Evolutionary conservation across 2,113 vertebrate genomes (phyloP).

Genomic region (Engystomops pustulosus): DNA sequence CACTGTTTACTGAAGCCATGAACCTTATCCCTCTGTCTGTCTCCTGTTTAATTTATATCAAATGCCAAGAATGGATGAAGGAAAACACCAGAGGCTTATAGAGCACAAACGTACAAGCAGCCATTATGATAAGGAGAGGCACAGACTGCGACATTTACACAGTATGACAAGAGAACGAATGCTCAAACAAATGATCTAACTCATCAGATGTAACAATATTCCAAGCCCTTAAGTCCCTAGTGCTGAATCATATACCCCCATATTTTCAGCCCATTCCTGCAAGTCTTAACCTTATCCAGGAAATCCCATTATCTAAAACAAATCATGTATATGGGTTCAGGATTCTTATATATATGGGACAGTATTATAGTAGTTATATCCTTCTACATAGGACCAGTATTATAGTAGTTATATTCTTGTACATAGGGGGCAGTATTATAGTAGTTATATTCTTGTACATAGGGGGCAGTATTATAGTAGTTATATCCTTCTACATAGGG

Average conservation of each 20-base stretch:
- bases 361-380: too few relatives aligned
- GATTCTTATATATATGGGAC: too few relatives aligned
- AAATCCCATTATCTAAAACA: not conserved
- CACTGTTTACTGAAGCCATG: constrained; percentile 20
- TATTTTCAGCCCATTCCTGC: not conserved
- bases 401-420: too few relatives aligned
- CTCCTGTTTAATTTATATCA: constrained; percentile 14
- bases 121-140: not conserved
- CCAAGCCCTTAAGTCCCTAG: not conserved
- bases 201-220: constrained; percentile 4
- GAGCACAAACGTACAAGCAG: not conserved
- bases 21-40: not conserved
- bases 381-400: too few relatives aligned
- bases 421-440: too few relatives aligned
- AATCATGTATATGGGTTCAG: not conserved
- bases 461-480: too few relatives aligned
- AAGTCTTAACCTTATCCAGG: not conserved
- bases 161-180: not conserved
- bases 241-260: not conserved
- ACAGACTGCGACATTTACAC: constrained; percentile 3
- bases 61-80: constrained; percentile 20
- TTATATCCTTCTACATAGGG: too few relatives aligned
- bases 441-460: too few relatives aligned
- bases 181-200: not conserved
- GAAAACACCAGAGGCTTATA: not conserved